Base-by-base conservation (phyloP, 2,888 invertebrate species). In the Sussaba pulchella region DNA sequence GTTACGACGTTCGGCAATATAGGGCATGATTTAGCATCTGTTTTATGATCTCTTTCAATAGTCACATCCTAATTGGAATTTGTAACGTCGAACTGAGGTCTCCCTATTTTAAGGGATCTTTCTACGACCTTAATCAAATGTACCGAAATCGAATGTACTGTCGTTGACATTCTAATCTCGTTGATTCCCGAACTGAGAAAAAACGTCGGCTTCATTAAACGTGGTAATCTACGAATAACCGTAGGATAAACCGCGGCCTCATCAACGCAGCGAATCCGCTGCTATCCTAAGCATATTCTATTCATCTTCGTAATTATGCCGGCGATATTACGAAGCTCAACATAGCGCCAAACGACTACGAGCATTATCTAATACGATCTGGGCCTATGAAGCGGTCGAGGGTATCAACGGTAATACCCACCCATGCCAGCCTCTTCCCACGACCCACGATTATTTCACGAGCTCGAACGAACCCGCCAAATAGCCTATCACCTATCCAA, bases 351-450 rank as follows among this genome's bases (percentile, higher is more conserved):
- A 45, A 64, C 54, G 39, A 24, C 24, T 24, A 1, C 14, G 31
- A 41, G 26, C 41, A 69, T 73, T 50, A 36, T 41, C 31, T 43
- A 66, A 31, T 43, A 41, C 41, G 47, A 31, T 5, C 52, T 54
- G 66, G 43, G 21, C 45, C 41, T 50, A 47, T 70, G 31, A 63
- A 76, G 47, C 41, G 47, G 31, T 50, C 43, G 43, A 17, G 52
- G 63, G 12, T 57, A 76, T 76, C 57, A 52, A 64, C n/a, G 69
- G 57, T 73, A 76, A 76, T 76, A 72, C 31, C 10, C 63, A 19
- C 19, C 57, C 47, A 31, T 66, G 41, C 63, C 47, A 19, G 61
- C 52, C 57, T 17, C 36, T 21, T 21, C 43, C 2, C 50, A 21
- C 21, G 3, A 12, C 47, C 41, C 21, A 12, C 31, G 36, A 47